Base-by-base conservation (phyloP, 1,140 invertebrate genomes). In the Pseudomyrmex pallidus region DNA sequence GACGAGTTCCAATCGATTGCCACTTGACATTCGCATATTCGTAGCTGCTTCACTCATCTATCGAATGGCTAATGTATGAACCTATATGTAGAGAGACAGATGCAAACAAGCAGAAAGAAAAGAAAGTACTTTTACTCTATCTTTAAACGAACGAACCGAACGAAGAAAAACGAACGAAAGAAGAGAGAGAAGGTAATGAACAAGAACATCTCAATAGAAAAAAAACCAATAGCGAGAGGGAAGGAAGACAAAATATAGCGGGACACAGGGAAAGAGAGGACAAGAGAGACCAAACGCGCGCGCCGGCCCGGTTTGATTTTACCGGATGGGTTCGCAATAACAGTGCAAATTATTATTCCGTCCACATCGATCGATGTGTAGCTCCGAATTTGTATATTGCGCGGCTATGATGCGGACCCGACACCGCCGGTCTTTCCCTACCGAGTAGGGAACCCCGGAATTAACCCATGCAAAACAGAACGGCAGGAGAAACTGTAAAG, bases 261-360 rank as follows among this genome's bases (percentile, higher is more conserved):
- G n/a, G 44, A 67, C 12, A 17, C n/a, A 15, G 61, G 9, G 62
- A 67, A 68, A 68, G 64, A 17, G 64, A n/a, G 52, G 59, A 59
- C 44, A 20, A 48, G 76, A 35, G 35, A 66, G 12, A 25, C 44
- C 35, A 50, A 12, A 17, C 5, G 35, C 35, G 35, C 35, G 54
- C 66, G 76, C 54, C 76, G 44, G 44, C 66, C 66, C 54, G 64
- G 54, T 78, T 78, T 70, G 76, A 78, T 78, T 78, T 70, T 35
- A n/a, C 54, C 64, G 66, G 54, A 80, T 80, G 67, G 54, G 54
- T 80, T 80, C 76, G 76, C 76, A 80, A 80, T 80, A 80, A 80
- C 76, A 80, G 66, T 80, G 76, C 76, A 80, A 80, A 80, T 80
- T 80, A 80, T 80, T 80, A 80, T 80, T 80, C 76, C 76, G 35